Conservation (phyloP, 2,797 vertebrate genomes). For the Channa striata region DNA sequence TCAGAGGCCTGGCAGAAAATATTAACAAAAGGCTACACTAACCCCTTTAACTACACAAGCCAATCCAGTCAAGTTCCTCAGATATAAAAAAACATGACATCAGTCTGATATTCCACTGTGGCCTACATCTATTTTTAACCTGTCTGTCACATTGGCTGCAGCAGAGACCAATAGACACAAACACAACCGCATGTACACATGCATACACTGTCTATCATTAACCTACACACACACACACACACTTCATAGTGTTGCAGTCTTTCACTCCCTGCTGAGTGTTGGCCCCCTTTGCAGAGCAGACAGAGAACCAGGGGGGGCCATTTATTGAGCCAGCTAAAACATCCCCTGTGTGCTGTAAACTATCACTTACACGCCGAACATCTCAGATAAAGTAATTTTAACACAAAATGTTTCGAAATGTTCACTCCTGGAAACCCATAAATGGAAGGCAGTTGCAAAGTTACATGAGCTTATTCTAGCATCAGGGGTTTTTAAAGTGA, state of each 20-base stretch:
- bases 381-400: not conserved
- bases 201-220: constrained; percentile 20
- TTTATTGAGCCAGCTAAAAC: constrained; percentile 44
- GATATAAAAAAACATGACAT: constrained; percentile 28
- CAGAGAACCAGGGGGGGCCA: constrained; percentile 24
- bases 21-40: constrained; percentile 25
- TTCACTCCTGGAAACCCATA: constrained; percentile 8
- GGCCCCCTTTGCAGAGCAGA: constrained; percentile 53
- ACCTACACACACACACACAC: constrained; percentile 31
- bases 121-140: constrained; percentile 70
- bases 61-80: constrained; percentile 20
- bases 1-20: constrained; percentile 9
- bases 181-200: constrained; percentile 39
- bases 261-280: constrained; percentile 60
- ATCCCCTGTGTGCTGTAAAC: constrained; percentile 10
- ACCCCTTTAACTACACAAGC: constrained; percentile 13
- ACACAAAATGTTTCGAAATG: constrained; percentile 4
- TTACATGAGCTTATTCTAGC: not conserved
- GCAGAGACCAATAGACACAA: constrained; percentile 41
- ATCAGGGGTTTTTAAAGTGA: not conserved
- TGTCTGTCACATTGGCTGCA: constrained; percentile 69
- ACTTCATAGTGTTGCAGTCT: constrained; percentile 33
- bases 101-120: constrained; percentile 37
- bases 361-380: constrained; percentile 16
- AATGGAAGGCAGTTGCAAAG: not conserved